Evolutionary conservation across 2,888 invertebrate species (phyloP).

Genomic region (Pecten maximus): DNA sequence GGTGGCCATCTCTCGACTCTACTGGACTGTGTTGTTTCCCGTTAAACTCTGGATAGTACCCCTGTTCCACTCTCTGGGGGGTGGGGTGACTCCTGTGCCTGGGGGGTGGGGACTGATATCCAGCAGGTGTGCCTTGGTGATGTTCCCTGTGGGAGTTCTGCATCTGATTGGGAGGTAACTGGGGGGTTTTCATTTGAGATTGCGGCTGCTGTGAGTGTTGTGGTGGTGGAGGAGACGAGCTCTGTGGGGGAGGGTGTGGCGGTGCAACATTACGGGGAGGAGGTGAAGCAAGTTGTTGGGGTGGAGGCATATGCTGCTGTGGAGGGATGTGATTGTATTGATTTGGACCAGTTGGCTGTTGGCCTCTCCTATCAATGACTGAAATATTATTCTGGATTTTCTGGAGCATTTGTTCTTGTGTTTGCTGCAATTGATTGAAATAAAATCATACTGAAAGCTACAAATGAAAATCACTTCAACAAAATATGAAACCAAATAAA

Average conservation of each 20-base stretch:
- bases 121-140: not conserved
- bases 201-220: not conserved
- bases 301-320: not conserved
- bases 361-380: not conserved
- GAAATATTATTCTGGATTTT: slow-evolving; percentile 15
- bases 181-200: not conserved
- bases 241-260: not conserved
- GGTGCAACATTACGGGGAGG: not conserved
- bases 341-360: not conserved
- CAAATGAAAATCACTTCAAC: not conserved
- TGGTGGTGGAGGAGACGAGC: not conserved
- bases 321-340: not conserved
- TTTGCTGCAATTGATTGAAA: slow-evolving; percentile 16
- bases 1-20: not conserved
- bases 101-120: not conserved
- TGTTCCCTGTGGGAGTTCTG: not conserved
- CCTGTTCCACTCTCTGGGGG: not conserved
- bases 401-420: not conserved
- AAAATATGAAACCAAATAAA: not conserved
- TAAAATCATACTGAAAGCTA: not conserved
- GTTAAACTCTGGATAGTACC: not conserved
- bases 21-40: slow-evolving; percentile 2
- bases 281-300: not conserved
- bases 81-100: not conserved
- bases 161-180: not conserved